A percentile compares a stretch with the other conserved stretches of the same genome.
Evolutionary conservation across 2,113 vertebrate genomes (phyloP).

Genomic region (Oplegnathus fasciatus): DNA sequence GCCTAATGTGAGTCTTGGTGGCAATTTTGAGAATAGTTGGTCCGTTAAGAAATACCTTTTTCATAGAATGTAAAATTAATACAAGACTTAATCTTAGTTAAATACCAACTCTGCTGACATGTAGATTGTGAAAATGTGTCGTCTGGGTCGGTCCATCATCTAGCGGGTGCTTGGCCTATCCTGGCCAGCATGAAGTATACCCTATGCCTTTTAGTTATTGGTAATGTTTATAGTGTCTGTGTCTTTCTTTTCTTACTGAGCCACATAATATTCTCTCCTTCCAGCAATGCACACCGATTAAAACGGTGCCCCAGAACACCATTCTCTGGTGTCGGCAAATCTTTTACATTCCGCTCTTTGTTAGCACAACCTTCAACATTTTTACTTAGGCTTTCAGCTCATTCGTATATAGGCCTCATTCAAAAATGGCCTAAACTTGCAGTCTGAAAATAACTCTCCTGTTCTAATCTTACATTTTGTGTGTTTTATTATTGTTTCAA

Average conservation of each 20-base stretch:
- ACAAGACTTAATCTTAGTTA: neutral
- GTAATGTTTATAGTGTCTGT: neutral
- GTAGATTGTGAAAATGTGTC: neutral
- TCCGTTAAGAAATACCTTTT: neutral
- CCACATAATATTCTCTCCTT: neutral
- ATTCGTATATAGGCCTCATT: neutral
- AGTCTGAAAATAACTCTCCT: too few relatives aligned
- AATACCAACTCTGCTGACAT: neutral
- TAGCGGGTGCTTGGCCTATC: neutral
- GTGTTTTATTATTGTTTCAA: too few relatives aligned
- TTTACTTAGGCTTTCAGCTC: neutral
- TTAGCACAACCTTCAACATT: neutral
- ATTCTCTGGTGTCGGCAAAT: neutral
- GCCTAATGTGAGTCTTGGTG: neutral
- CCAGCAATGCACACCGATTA: neutral
- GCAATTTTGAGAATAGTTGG: neutral
- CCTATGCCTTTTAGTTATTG: neutral
- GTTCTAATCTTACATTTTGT: too few relatives aligned
- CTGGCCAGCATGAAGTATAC: neutral
- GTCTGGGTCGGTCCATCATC: neutral
- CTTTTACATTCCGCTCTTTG: neutral
- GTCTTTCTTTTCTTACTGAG: neutral
- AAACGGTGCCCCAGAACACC: neutral
- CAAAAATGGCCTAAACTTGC: neutral
- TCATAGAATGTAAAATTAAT: neutral